Evolutionary conservation across 2,888 invertebrate genomes (phyloP).

Genomic region (Troides helena): DNA sequence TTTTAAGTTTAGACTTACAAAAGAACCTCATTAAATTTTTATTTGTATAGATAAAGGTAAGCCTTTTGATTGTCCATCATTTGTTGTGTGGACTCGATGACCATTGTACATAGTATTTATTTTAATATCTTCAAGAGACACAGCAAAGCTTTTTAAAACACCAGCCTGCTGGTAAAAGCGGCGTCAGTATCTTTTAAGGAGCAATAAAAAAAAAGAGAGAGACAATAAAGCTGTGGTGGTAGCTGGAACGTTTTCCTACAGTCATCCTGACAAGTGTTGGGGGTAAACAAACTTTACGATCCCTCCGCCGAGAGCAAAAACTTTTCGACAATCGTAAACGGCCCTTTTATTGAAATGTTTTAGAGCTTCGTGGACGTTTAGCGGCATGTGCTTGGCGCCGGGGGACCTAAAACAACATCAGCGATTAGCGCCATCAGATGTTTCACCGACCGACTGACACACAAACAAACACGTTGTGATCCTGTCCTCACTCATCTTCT

Average conservation of each 20-base stretch:
- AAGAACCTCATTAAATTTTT: too few species aligned
- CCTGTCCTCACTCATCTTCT: too few species aligned
- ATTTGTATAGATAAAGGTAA: too few species aligned
- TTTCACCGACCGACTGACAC: slow-evolving; percentile 16
- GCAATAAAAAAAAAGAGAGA: slow-evolving; percentile 41
- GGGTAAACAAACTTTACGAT: slow-evolving; percentile 66
- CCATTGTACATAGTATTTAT: too few species aligned
- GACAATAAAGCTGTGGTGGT: slow-evolving; percentile 39
- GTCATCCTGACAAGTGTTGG: slow-evolving; percentile 70
- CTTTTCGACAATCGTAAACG: slow-evolving; percentile 55
- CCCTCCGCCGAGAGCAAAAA: slow-evolving; percentile 28
- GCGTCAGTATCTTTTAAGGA: not conserved
- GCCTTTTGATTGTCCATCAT: too few species aligned
- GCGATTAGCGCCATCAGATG: slow-evolving; percentile 45
- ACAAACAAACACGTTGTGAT: slow-evolving; percentile 7
- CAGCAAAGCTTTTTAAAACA: too few species aligned
- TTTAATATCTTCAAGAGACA: too few species aligned
- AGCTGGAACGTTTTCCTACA: slow-evolving; percentile 55
- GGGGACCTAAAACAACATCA: slow-evolving; percentile 58
- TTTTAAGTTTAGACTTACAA: too few species aligned
- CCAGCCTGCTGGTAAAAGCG: too few species aligned
- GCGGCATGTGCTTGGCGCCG: slow-evolving; percentile 73
- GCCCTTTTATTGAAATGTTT: slow-evolving; percentile 51
- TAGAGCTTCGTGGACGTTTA: slow-evolving; percentile 44
- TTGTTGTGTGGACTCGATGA: too few species aligned